Percentiles rank a stretch among this genome's conserved stretches.
Conservation (phyloP, 2,888 invertebrate genomes). For the Pristionchus maxplancki region DNA sequence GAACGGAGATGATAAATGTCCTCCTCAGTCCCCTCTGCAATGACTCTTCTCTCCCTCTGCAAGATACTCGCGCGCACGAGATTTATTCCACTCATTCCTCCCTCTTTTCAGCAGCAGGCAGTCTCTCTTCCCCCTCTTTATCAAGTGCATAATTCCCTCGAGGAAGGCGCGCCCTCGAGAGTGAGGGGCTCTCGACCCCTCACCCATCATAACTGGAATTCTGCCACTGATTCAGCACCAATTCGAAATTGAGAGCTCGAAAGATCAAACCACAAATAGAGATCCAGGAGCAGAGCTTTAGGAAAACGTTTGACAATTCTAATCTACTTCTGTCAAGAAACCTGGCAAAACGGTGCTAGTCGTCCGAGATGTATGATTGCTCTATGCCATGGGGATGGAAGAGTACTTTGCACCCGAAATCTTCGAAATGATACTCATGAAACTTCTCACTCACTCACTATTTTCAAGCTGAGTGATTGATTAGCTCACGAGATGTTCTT, state of each 20-base stretch:
- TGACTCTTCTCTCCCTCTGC: slow-evolving; percentile 14
- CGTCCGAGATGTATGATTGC: not conserved
- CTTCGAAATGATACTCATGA: not conserved
- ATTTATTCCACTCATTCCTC: slow-evolving; percentile 34
- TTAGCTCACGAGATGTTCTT: slow-evolving; percentile 23
- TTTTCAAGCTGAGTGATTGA: slow-evolving; percentile 25
- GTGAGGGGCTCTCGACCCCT: not conserved
- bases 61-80: slow-evolving; percentile 16
- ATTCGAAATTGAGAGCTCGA: too few species aligned
- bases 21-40: not conserved
- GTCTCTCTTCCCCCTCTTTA: slow-evolving; percentile 20
- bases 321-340: not conserved
- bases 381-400: not conserved
- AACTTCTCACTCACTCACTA: not conserved
- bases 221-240: too few species aligned
- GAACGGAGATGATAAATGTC: not conserved
- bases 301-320: not conserved
- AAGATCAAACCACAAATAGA: not conserved
- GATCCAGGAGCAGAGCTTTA: too few species aligned
- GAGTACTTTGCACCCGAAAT: not conserved
- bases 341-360: not conserved
- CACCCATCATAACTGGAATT: slow-evolving; percentile 4
- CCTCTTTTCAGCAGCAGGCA: not conserved
- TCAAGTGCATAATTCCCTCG: slow-evolving; percentile 40
- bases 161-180: not conserved